Evolutionary conservation across 2,888 invertebrate genomes (phyloP).

Genomic region (Pristionchus exspectatus): DNA sequence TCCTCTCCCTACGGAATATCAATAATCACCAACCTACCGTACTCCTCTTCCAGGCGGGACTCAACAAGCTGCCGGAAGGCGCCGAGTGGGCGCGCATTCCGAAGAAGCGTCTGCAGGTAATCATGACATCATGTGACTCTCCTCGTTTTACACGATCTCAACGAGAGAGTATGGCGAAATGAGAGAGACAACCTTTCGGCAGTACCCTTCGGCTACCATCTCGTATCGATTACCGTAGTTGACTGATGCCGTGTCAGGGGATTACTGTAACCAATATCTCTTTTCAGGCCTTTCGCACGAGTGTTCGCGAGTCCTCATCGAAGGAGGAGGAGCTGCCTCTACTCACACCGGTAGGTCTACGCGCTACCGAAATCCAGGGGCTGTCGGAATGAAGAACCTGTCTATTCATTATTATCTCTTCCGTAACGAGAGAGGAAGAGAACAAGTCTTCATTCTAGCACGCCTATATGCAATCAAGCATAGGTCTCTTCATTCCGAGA

Average conservation of each 20-base stretch:
- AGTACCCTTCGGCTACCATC: too few relatives aligned
- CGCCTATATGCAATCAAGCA: too few relatives aligned
- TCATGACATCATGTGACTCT: neutral
- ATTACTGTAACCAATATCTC: neutral
- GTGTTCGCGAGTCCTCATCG: neutral
- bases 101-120: conserved; percentile 6
- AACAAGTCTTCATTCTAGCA: too few relatives aligned
- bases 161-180: neutral
- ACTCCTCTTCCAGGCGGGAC: conserved; percentile 22
- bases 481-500: too few relatives aligned
- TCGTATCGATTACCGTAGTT: too few relatives aligned
- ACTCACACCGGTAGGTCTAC: neutral
- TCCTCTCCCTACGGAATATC: neutral
- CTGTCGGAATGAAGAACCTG: neutral
- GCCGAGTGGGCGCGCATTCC: conserved; percentile 18
- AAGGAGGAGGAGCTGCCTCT: conserved; percentile 19
- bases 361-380: too few relatives aligned
- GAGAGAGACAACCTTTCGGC: too few relatives aligned
- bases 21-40: neutral
- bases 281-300: neutral
- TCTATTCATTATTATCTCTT: too few relatives aligned
- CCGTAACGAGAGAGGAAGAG: too few relatives aligned
- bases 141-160: neutral
- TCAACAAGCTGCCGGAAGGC: conserved; percentile 35
- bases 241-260: too few relatives aligned